Evolutionary conservation across 2,113 vertebrate genomes (phyloP), one percentile per base, ranked within the genome.

Genomic region (Myotis davidii): DNA sequence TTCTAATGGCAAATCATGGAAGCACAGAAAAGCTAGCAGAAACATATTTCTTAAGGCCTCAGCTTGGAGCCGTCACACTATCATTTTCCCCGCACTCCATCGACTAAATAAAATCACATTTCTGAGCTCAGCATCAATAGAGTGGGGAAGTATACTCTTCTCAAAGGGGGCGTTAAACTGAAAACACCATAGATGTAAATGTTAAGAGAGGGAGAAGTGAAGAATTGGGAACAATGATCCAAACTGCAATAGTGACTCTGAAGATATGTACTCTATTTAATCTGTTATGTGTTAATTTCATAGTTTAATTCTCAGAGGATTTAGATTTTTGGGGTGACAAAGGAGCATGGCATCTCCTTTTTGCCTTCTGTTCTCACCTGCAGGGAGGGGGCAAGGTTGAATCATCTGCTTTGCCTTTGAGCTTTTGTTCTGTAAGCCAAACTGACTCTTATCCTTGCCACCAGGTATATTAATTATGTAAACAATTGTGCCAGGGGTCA

Each of bases 381-480:
- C 6, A 48, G 61, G 23, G 25, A 88, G 39, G 9, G 9, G 18
- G 3, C 29, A 86, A 83, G 76, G 37, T 37, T 48, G 27, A 93
- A 83, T 88, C 56, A 64, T 92, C 64, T 65, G 32, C 39, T 69
- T 85, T 90, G 42, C 39, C 14, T 97, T 85, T 92, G 72, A 97
- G 52, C 67, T 85, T 95, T 89, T 92, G 18, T 70, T 84, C 20
- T 69, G 13, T 70, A 65, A 70, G 23, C 13, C 56, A 96, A 84
- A 90, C 56, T 69, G 70, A 85, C 37, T 87, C 34, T 64, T 87
- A 64, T 23, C 20, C 37, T 73, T 96, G 74, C 45, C 67, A 85
- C 64, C 70, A 83, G 70, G 27, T 94, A 59, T 64, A 83, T 92
- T 90, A 94, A 88, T 74, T 73, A 54, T 95, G 10, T 88, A 93